Evolutionary conservation across 1,140 invertebrate species (phyloP).

Genomic region (Telenomus remus): DNA sequence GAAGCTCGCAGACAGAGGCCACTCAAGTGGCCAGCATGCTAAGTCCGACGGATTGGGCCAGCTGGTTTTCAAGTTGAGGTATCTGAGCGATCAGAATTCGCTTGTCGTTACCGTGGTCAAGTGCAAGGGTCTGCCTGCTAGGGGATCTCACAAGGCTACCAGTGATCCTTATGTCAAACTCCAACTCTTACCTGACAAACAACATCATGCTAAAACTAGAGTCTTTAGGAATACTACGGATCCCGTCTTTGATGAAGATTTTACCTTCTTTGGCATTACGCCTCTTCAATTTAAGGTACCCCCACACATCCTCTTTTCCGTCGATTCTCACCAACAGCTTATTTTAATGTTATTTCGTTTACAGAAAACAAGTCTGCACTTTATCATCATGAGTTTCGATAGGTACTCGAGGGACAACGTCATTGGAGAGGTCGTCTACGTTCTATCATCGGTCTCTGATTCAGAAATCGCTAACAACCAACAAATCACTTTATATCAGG

Average conservation of each 20-base stretch:
- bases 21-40: slow-evolving; percentile 57
- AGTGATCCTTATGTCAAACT: slow-evolving; percentile 96
- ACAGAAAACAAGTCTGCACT: slow-evolving; percentile 91
- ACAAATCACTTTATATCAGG: slow-evolving; percentile 84
- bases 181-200: slow-evolving; percentile 94
- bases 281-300: slow-evolving; percentile 83
- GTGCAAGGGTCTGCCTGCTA: slow-evolving; percentile 88
- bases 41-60: slow-evolving; percentile 81
- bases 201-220: slow-evolving; percentile 95
- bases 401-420: slow-evolving; percentile 97
- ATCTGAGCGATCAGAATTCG: slow-evolving; percentile 88
- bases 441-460: slow-evolving; percentile 83
- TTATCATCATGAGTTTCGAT: slow-evolving; percentile 97
- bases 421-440: slow-evolving; percentile 96
- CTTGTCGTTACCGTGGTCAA: slow-evolving; percentile 93
- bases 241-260: slow-evolving; percentile 97
- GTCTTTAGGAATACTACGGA: slow-evolving; percentile 93
- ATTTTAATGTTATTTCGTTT: slow-evolving; percentile 54
- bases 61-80: slow-evolving; percentile 33
- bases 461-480: slow-evolving; percentile 87
- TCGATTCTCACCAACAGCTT: too few relatives aligned
- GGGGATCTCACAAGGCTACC: slow-evolving; percentile 81
- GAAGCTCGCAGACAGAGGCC: slow-evolving; percentile 70
- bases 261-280: slow-evolving; percentile 95
- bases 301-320: not conserved